Conservation (phyloP, 2,888 invertebrate genomes). For the Rhingia campestris region DNA sequence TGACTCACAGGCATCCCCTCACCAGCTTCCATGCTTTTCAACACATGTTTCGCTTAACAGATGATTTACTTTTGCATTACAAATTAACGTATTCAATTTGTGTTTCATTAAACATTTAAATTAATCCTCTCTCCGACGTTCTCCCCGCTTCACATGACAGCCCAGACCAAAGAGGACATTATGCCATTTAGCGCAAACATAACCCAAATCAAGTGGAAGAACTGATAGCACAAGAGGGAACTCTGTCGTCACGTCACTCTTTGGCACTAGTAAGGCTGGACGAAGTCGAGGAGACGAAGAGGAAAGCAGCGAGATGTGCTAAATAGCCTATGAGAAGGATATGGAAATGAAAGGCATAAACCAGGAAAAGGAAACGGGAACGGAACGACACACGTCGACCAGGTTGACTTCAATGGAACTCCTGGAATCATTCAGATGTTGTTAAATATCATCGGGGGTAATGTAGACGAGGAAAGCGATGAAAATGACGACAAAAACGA, state of each 20-base stretch:
- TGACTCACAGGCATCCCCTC: constrained; percentile 33
- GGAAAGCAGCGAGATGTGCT: constrained; percentile 35
- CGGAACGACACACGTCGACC: constrained; percentile 42
- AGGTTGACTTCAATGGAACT: constrained; percentile 47
- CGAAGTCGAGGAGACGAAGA: background rate
- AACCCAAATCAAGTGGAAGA: constrained; percentile 73
- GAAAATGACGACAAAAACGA: background rate
- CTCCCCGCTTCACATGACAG: constrained; percentile 25
- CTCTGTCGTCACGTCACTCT: constrained; percentile 22
- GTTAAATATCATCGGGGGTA: constrained; percentile 61
- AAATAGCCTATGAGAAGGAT: constrained; percentile 55
- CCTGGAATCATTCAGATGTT: constrained; percentile 57
- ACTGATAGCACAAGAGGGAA: constrained; percentile 65
- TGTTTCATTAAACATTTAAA: constrained; percentile 72
- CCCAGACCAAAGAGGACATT: constrained; percentile 71
- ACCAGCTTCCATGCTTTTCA: constrained; percentile 54
- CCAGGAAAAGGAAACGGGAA: constrained; percentile 37
- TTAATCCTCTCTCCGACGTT: constrained; percentile 52
- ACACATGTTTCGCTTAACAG: constrained; percentile 56
- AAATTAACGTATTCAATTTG: constrained; percentile 70
- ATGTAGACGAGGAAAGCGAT: constrained; percentile 9
- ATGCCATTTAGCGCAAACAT: constrained; percentile 71
- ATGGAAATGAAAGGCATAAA: constrained; percentile 43
- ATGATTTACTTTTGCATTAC: constrained; percentile 64
- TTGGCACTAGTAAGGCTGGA: background rate